Evolutionary conservation across 2,113 vertebrate genomes (phyloP).

Genomic region (Sturnus vulgaris): DNA sequence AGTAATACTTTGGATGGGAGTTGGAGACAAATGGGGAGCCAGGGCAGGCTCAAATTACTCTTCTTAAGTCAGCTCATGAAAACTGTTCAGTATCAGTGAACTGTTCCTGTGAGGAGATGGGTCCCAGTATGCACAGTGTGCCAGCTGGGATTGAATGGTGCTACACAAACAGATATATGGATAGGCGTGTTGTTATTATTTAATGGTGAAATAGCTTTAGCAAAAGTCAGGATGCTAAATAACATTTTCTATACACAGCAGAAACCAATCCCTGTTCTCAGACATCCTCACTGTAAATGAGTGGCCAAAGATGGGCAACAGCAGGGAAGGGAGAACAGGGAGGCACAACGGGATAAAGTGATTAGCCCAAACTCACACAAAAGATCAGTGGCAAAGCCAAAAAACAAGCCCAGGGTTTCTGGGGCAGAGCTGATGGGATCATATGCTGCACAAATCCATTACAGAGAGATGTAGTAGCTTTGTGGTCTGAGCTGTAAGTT

Average conservation of each 20-base stretch:
- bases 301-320: neutral
- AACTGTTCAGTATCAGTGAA: neutral
- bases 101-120: neutral
- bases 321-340: neutral
- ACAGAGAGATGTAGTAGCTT: slow-evolving; percentile 39
- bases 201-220: neutral
- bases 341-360: neutral
- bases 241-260: neutral
- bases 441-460: slow-evolving; percentile 30
- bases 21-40: neutral
- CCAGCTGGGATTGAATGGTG: neutral
- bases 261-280: neutral
- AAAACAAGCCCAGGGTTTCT: slow-evolving; percentile 30
- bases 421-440: slow-evolving; percentile 19
- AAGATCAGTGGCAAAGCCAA: slow-evolving; percentile 16
- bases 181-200: neutral
- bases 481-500: slow-evolving; percentile 58
- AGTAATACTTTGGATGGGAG: neutral
- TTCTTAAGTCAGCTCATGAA: neutral
- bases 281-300: neutral
- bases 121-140: neutral
- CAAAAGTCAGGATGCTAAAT: neutral
- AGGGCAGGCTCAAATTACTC: neutral
- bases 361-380: slow-evolving; percentile 7
- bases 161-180: neutral